Evolutionary conservation across 2,113 vertebrate genomes (phyloP), one percentile per base, ranked within the genome.

Genomic region (Pseudonaja textilis): DNA sequence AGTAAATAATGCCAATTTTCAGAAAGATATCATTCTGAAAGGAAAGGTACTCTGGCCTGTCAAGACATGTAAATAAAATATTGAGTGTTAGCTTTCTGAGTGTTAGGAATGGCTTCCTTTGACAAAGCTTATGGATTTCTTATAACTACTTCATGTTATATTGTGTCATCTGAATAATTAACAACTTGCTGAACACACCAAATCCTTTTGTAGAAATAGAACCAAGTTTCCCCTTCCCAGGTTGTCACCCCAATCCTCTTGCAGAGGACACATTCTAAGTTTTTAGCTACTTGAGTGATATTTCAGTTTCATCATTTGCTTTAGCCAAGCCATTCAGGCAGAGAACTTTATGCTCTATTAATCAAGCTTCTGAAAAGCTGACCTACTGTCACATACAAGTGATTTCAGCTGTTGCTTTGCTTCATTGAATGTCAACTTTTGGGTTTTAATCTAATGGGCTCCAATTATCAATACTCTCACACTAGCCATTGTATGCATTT

Each of bases 401-500:
- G 93, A 93, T 91, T 93, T 92, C 88, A 95, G 42, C 56, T 87
- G 25, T 93, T 85, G 10, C 26, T 96, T 95, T n/a, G 23, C 89
- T 96, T 87, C 91, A 91, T 2, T 56, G 92, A 61, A n/a, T 22
- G 69, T 69, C 23, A 3, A 69, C 3, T 0, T 81, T 90, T 92
- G 52, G 64, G 9, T 16, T 92, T 93, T 88, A 45, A 87, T 90
- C 56, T 89, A 86, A 85, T 74, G 89, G 34, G 47, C 26, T 69
- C 50, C 88, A 57, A 92, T 74, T 93, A 91, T 34, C 29, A 55
- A 74, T 91, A 93, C 29, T 85, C 93, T 97, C 95, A 91, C 90
- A 95, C 50, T 81, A 91, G n/a, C 23, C 92, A 88, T 95, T 96
- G 93, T 69, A 95, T 91, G 95, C 87, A 96, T 95, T 96, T 95